Conservation (phyloP, 1,140 invertebrate genomes). For the Himalopsyche phryganea region DNA sequence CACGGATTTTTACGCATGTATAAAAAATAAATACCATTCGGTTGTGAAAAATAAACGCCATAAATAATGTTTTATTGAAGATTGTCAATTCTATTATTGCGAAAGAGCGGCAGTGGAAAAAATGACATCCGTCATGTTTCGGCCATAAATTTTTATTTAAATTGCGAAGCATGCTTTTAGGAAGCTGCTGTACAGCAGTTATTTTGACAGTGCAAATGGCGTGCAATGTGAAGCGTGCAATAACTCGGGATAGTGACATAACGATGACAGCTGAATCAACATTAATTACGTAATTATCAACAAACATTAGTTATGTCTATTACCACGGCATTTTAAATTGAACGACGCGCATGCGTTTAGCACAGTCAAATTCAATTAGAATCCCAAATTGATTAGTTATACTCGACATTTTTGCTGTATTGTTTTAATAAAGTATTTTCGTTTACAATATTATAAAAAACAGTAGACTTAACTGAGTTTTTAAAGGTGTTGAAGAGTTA, state of each 20-base stretch:
- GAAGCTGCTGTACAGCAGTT: neutral
- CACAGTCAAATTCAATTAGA: no score
- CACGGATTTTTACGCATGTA: no score
- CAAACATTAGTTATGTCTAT: conserved; percentile 6
- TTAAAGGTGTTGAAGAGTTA: no score
- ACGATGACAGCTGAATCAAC: conserved; percentile 15
- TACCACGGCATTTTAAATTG: conserved; percentile 1
- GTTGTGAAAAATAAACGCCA: neutral
- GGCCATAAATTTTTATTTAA: conserved; percentile 4
- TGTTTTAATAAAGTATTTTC: no score
- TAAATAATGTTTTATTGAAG: no score
- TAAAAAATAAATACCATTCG: no score
- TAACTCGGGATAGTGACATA: conserved; percentile 7
- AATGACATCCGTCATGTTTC: neutral
- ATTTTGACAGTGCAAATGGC: neutral
- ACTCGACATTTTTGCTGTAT: no score
- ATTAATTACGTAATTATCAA: conserved; percentile 4
- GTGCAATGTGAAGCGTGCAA: conserved; percentile 5
- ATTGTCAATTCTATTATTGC: neutral
- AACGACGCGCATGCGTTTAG: neutral
- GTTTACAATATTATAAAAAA: no score
- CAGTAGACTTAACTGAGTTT: no score
- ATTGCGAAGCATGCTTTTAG: neutral
- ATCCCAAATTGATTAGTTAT: neutral
- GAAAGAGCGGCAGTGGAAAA: neutral